phyloP scores from a whole-genome alignment of 2,113 vertebrate species.

The Guaruba guarouba region DNA sequence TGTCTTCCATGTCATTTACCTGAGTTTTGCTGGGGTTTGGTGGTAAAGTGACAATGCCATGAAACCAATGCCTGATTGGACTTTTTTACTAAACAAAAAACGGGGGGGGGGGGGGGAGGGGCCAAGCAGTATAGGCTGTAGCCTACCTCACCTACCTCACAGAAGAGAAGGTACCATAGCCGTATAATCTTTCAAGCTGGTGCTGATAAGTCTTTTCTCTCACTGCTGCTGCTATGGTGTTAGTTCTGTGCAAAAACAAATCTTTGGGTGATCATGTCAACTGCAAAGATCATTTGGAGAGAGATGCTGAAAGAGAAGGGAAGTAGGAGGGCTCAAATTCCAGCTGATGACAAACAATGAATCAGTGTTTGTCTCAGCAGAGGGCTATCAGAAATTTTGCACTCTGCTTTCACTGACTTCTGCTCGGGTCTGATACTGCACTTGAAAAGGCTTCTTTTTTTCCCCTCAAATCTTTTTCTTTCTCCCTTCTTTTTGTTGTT shows the following conservation, averaged over 20 bases:
- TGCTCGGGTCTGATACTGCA: not conserved
- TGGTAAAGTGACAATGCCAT: not conserved
- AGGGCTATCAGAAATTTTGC: constrained; percentile 18
- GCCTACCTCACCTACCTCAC: not conserved
- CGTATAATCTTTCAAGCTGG: not conserved
- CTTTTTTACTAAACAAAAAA: not conserved
- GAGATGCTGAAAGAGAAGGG: constrained; percentile 41
- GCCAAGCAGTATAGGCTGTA: not conserved
- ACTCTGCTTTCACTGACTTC: not conserved
- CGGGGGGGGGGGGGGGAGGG: no score
- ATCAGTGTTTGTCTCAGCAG: constrained; percentile 54
- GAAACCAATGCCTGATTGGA: not conserved
- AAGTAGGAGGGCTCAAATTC: constrained; percentile 49
- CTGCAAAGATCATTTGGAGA: constrained; percentile 5
- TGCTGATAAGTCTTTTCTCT: constrained; percentile 33
- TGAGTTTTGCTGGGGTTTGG: not conserved
- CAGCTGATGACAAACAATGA: constrained; percentile 47
- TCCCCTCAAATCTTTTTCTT: not conserved
- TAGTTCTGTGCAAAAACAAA: constrained; percentile 39
- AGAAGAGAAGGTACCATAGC: not conserved
- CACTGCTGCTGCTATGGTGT: constrained; percentile 45
- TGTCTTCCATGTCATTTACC: not conserved
- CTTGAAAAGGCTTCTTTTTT: constrained; percentile 6
- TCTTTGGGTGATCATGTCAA: constrained; percentile 48
- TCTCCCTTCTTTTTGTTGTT: not conserved